Evolutionary conservation across 37 sponge, comb jelly and placozoan species (phyloP), one percentile per base, ranked within the genome.

Genomic region (Spongilla lacustris): DNA sequence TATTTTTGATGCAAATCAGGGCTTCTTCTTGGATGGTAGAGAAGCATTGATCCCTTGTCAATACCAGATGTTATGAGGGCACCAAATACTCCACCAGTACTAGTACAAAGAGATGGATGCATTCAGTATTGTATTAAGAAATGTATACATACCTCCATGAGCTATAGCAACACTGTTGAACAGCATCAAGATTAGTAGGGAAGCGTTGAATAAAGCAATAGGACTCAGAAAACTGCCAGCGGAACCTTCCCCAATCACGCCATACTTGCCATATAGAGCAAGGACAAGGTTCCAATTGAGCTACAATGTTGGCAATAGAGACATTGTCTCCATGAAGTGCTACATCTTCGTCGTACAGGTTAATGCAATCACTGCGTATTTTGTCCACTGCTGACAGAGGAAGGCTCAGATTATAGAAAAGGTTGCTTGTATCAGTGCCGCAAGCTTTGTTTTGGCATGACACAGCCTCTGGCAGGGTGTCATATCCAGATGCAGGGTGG

Each of bases 251-350:
- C 11, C 67, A 28, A 23, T 79, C 80, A 13, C 67, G 12, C 80
- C 80, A 79, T 50, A 19, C 80, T 49, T 79, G 80, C 80, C 80
- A 79, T 12, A 29, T 13, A 25, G 80, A 23, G 35, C 92, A 92
- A n/a, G 92, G 92, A 79, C 92, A 92, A 24, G 90, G 80, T 27
- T 26, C 41, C 23, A 79, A 50, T n/a, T 25, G 27, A 26, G 49
- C 36, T 50, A 24, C 33, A 76, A 36, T 38, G 35, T 9, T 21
- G 27, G 22, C 25, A 80, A 50, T 74, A 21, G 27, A 30, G 35
- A 74, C 35, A 70, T 70, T 38, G 23, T 69, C 38, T 26, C 80
- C 50, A 37, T 50, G 71, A 11, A 21, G 14, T 14, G 35, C 46
- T 41, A 71, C 26, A 35, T 87, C 87, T 74, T 73, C 58, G 21